Percentiles rank a stretch among this genome's conserved stretches.
phyloP scores from a whole-genome alignment of 2,797 vertebrate genomes.

The Phataginus tetradactyla region DNA sequence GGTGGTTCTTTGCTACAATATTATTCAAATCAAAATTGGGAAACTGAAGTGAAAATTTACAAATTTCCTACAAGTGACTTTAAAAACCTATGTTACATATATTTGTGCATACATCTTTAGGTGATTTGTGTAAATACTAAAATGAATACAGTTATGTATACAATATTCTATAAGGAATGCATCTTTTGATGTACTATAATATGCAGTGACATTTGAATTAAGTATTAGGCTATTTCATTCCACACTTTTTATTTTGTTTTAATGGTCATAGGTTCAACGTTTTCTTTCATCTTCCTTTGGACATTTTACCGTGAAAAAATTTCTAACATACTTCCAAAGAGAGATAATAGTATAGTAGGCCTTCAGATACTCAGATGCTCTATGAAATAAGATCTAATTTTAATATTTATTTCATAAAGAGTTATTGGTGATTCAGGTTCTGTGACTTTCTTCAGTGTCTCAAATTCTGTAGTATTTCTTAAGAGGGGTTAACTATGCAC shows the following conservation, averaged over 20 bases:
- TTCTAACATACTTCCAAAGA: not conserved
- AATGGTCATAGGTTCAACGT: not conserved
- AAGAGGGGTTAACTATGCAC: not conserved
- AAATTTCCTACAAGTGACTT: not conserved
- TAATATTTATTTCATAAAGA: not conserved
- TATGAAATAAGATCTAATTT: too few relatives aligned
- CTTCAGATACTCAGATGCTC: not conserved
- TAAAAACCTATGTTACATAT: not conserved
- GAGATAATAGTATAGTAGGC: not conserved
- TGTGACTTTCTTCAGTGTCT: not conserved
- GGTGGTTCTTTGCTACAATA: not conserved
- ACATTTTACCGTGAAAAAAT: not conserved
- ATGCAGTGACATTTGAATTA: not conserved
- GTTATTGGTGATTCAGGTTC: not conserved
- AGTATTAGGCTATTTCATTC: not conserved
- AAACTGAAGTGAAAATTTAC: not conserved
- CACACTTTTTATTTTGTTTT: not conserved
- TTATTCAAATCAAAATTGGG: not conserved
- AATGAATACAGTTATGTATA: not conserved
- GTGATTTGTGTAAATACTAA: not conserved
- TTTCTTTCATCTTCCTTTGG: not conserved
- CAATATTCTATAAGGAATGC: not conserved
- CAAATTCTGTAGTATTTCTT: not conserved
- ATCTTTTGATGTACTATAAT: not conserved
- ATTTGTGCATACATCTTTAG: not conserved